Conservation (phyloP, 2,888 invertebrate species). For the Apodemia mormo region DNA sequence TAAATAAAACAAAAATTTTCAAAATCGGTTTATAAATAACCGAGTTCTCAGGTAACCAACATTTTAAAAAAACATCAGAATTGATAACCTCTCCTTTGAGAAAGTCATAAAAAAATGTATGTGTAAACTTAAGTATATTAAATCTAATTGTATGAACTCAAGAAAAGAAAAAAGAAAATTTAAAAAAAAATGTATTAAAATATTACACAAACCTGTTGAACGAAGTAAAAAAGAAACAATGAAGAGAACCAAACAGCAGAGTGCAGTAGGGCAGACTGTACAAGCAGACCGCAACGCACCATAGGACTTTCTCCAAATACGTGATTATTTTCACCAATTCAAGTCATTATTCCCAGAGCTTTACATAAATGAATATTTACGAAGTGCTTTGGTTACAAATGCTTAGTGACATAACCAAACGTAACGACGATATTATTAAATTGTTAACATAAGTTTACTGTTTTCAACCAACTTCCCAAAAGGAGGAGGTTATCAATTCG, state of each 20-base stretch:
- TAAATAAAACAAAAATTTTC: too few relatives aligned
- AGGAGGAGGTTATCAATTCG: too few relatives aligned
- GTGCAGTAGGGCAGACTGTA: conserved; percentile 12
- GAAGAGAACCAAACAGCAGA: conserved; percentile 7
- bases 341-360: conserved; percentile 30
- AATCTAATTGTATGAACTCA: too few relatives aligned
- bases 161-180: too few relatives aligned
- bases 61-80: too few relatives aligned
- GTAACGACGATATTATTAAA: background rate
- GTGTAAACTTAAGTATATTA: too few relatives aligned
- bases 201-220: background rate
- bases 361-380: conserved; percentile 17
- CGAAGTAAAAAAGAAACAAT: background rate
- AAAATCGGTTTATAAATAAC: too few relatives aligned
- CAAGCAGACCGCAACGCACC: conserved; percentile 2
- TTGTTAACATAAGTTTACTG: background rate
- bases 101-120: too few relatives aligned
- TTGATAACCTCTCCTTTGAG: too few relatives aligned
- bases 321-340: conserved; percentile 35
- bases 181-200: background rate
- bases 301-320: conserved; percentile 34
- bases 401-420: background rate
- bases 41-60: too few relatives aligned
- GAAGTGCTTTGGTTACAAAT: conserved; percentile 6
- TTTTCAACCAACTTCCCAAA: background rate